phyloP scores from a whole-genome alignment of 2,797 vertebrate genomes.

The Hippoglossus hippoglossus region DNA sequence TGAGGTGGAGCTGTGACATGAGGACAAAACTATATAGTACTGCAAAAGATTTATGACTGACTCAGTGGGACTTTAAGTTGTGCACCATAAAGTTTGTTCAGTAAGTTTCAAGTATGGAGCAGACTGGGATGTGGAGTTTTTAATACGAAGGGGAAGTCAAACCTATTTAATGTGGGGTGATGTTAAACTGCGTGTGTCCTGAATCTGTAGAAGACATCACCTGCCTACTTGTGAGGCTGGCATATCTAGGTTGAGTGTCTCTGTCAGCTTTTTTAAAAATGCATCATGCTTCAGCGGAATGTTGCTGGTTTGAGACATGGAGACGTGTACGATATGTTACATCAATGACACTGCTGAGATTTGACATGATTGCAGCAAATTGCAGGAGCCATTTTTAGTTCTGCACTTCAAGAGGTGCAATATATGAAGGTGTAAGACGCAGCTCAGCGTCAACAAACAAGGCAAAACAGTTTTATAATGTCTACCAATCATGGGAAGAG shows the following conservation, averaged over 20 bases:
- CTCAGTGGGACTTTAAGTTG: constrained; percentile 2
- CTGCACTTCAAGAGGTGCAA: background rate
- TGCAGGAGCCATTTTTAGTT: constrained; percentile 16
- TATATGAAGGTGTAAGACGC: too few relatives aligned
- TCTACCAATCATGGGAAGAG: too few relatives aligned
- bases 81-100: constrained; percentile 20
- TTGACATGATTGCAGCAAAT: constrained; percentile 36
- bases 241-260: constrained; percentile 67
- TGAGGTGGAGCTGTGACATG: constrained; percentile 43
- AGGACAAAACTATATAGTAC: constrained; percentile 24
- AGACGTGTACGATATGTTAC: constrained; percentile 22
- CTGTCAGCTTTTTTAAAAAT: constrained; percentile 71
- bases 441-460: too few relatives aligned
- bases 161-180: constrained; percentile 51
- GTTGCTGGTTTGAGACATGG: constrained; percentile 32
- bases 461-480: background rate
- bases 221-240: constrained; percentile 52
- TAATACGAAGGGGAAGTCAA: constrained; percentile 31
- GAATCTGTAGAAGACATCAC: constrained; percentile 62
- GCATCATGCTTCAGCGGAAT: constrained; percentile 56
- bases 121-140: background rate
- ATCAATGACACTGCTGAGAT: constrained; percentile 37
- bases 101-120: constrained; percentile 23
- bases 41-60: constrained; percentile 11
- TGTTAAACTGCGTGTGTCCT: constrained; percentile 55